These are phyloP conservation scores for Eulemur rufifrons DNA, from an alignment of 2,113 vertebrate genomes.

Conservation along the genomic window DNA sequence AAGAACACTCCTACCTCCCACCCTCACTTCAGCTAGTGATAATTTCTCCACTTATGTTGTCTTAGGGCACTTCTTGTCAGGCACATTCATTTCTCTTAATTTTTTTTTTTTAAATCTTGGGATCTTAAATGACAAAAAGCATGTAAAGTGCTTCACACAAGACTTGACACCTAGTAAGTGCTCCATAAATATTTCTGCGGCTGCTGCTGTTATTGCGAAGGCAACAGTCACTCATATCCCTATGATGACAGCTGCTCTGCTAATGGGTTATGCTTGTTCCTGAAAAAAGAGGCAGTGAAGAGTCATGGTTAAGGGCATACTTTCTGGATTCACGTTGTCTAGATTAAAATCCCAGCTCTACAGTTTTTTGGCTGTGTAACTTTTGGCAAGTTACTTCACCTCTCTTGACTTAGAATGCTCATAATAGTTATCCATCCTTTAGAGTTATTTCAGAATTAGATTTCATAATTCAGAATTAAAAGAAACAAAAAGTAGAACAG, in stretches of 20 bases:
- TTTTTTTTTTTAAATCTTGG: neutral
- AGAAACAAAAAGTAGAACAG: neutral
- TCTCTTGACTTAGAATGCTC: neutral
- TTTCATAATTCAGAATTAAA: no score
- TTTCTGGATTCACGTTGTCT: neutral
- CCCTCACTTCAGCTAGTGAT: neutral
- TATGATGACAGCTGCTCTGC: neutral
- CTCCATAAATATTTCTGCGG: slow-evolving; percentile 63
- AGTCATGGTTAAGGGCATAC: neutral
- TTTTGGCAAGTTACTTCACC: neutral
- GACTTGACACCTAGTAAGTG: slow-evolving; percentile 34
- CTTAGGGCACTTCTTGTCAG: slow-evolving; percentile 48
- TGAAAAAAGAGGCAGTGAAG: neutral
- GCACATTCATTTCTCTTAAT: slow-evolving; percentile 41
- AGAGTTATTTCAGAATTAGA: neutral
- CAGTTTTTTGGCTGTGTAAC: neutral
- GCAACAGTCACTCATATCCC: neutral
- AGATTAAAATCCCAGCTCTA: neutral
- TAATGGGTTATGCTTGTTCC: neutral
- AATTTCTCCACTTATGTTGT: slow-evolving; percentile 22
- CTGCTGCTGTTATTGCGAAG: slow-evolving; percentile 32
- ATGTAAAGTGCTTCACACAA: slow-evolving; percentile 39
- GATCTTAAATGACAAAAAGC: slow-evolving; percentile 56
- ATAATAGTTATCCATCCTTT: neutral
- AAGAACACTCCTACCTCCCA: neutral